These are phyloP conservation scores for Noctua pronuba DNA, from an alignment of 2,888 invertebrate species.

Conservation along the genomic window DNA sequence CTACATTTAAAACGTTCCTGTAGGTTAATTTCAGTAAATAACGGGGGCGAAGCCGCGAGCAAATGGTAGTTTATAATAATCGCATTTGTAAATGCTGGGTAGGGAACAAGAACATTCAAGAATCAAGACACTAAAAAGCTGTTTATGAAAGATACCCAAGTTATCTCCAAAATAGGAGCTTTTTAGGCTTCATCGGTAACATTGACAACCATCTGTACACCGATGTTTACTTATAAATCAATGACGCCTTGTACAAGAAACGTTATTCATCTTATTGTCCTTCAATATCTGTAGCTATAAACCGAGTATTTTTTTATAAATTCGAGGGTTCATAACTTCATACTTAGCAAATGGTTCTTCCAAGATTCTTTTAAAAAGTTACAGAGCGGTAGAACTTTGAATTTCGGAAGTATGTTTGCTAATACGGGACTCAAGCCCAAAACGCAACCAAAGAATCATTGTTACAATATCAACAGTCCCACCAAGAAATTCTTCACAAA, in stretches of 20 bases:
- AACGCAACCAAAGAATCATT: constrained; percentile 3
- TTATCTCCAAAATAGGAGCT: not conserved
- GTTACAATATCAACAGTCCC: constrained; percentile 47
- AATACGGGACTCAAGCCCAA: not conserved
- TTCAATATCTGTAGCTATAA: not conserved
- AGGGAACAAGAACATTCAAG: not conserved
- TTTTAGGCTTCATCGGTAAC: constrained; percentile 1
- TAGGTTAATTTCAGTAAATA: too few species aligned
- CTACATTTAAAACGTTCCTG: too few species aligned
- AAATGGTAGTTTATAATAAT: not conserved
- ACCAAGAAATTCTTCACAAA: constrained; percentile 57
- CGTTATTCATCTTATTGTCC: not conserved
- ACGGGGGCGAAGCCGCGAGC: too few species aligned
- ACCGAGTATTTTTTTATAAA: not conserved
- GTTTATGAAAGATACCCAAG: not conserved
- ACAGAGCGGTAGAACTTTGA: not conserved
- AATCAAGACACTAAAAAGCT: not conserved
- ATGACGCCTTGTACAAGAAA: constrained; percentile 1
- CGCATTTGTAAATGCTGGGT: not conserved
- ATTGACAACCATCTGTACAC: not conserved
- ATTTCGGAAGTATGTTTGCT: not conserved
- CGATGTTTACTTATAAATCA: not conserved
- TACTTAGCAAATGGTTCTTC: not conserved
- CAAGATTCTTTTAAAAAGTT: not conserved
- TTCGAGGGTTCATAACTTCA: not conserved